A percentile compares a stretch with the other conserved stretches of the same genome.
Evolutionary conservation across 2,797 vertebrate species (phyloP).

Genomic region (Pagetopsis macropterus): DNA sequence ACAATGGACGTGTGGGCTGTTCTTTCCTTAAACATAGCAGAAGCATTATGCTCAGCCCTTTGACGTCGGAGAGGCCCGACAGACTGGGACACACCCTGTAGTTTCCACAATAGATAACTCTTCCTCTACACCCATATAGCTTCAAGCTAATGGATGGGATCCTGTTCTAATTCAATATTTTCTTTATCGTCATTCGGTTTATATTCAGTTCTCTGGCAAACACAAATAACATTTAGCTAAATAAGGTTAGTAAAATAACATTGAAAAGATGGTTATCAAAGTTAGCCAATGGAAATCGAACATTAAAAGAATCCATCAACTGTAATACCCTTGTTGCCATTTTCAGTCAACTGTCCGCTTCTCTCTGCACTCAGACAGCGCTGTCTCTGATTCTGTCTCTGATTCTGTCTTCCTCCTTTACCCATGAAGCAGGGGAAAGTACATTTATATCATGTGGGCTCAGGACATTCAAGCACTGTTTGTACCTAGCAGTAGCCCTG

Average conservation of each 20-base stretch:
- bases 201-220: neutral
- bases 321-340: neutral
- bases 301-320: slow-evolving; percentile 10
- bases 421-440: slow-evolving; percentile 2
- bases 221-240: neutral
- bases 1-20: slow-evolving; percentile 6
- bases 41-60: slow-evolving; percentile 19
- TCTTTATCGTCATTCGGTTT: neutral
- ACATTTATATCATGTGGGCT: neutral
- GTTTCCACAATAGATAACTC: slow-evolving; percentile 28
- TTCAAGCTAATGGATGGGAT: neutral
- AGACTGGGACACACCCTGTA: slow-evolving; percentile 44
- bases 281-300: neutral
- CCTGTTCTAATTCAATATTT: neutral
- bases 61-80: slow-evolving; percentile 32
- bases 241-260: neutral
- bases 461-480: neutral
- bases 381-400: neutral
- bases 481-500: slow-evolving; percentile 7
- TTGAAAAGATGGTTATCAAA: neutral
- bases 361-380: neutral
- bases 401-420: neutral
- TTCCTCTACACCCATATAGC: neutral
- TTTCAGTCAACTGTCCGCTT: neutral
- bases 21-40: slow-evolving; percentile 19